phyloP scores from a whole-genome alignment of 2,113 vertebrate species.

The Tretioscincus oriximinensis region DNA sequence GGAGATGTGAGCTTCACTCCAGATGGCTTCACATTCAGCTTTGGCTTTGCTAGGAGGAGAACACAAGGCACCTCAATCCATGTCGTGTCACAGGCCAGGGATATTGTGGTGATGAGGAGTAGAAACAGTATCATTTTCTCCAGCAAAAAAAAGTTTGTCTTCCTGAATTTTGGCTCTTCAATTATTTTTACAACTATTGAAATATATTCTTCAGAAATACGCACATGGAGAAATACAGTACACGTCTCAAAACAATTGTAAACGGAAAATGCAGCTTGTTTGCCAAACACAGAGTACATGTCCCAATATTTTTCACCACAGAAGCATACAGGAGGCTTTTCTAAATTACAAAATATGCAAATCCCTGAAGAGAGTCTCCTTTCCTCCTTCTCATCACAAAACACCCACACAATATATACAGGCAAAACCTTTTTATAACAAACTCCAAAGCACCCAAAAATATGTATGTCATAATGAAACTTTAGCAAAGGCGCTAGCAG shows the following conservation, averaged over 20 bases:
- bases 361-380: background rate
- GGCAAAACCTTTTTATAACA: background rate
- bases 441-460: background rate
- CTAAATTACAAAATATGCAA: background rate
- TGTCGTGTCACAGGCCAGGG: too few relatives aligned
- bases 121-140: background rate
- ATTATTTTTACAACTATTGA: background rate
- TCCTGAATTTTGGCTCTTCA: background rate
- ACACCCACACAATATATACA: background rate
- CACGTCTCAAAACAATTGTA: background rate
- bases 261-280: background rate
- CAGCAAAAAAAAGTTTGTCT: background rate
- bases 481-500: too few relatives aligned
- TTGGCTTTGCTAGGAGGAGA: constrained; percentile 78
- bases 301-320: background rate
- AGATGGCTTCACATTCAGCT: constrained; percentile 83
- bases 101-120: background rate
- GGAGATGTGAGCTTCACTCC: constrained; percentile 75
- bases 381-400: background rate
- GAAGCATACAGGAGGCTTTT: background rate
- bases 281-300: background rate
- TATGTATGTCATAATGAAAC: too few relatives aligned
- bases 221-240: background rate
- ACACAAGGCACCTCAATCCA: background rate
- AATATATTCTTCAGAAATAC: background rate